Evolutionary conservation across 2,113 vertebrate genomes (phyloP).

Genomic region (Boulengeromyrus knoepffleri): DNA sequence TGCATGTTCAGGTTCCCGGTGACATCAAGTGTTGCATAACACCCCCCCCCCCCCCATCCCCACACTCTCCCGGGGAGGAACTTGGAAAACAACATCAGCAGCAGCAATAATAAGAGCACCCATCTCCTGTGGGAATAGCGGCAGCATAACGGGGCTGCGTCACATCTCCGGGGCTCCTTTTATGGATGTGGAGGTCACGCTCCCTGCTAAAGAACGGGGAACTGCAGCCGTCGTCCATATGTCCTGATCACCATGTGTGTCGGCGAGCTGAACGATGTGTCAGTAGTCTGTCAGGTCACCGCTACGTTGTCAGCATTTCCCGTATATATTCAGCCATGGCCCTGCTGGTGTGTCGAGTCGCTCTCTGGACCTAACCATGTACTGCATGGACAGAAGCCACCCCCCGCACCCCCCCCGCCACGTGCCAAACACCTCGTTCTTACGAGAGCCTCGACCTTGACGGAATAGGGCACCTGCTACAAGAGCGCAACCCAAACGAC

Average conservation of each 20-base stretch:
- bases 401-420: background rate
- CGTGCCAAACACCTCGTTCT: background rate
- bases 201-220: background rate
- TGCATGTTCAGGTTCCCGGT: constrained; percentile 27
- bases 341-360: background rate
- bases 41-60: constrained; percentile 9
- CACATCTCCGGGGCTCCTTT: constrained; percentile 20
- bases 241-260: background rate
- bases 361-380: background rate
- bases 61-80: constrained; percentile 25
- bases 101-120: background rate
- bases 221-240: background rate
- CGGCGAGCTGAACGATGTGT: background rate
- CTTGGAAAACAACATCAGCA: constrained; percentile 6
- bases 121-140: constrained; percentile 39
- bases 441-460: background rate
- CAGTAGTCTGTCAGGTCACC: background rate
- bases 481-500: background rate
- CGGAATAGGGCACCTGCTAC: background rate
- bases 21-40: constrained; percentile 23
- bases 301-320: background rate
- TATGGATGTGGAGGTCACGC: background rate
- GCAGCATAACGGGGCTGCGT: constrained; percentile 44
- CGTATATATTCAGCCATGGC: background rate
- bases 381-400: background rate